phyloP scores from a whole-genome alignment of 1,140 invertebrate species.

The Drosophila saltans region DNA sequence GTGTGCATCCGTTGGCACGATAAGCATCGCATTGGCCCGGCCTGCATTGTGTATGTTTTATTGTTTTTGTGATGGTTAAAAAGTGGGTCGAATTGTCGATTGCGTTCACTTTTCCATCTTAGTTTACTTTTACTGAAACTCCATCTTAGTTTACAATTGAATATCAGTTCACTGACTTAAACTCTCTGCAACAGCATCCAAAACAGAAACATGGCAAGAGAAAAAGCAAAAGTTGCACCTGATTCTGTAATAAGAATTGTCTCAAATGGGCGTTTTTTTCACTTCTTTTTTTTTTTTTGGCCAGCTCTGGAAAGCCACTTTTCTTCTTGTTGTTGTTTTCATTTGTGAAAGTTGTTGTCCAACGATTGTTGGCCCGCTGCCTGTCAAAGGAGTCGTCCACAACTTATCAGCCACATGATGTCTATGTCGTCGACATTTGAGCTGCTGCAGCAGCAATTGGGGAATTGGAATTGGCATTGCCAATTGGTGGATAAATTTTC shows the following conservation, averaged over 20 bases:
- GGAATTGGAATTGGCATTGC: slow-evolving; percentile 36
- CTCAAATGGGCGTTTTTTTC: slow-evolving; percentile 3
- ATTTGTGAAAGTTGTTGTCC: slow-evolving; percentile 75
- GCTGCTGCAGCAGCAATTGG: slow-evolving; percentile 17
- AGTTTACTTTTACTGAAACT: slow-evolving; percentile 75
- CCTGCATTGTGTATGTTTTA: slow-evolving; percentile 22
- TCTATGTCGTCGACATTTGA: slow-evolving; percentile 27
- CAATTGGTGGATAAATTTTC: slow-evolving; percentile 34
- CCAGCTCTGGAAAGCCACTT: slow-evolving; percentile 20
- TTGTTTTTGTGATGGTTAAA: slow-evolving; percentile 34
- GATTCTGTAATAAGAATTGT: slow-evolving; percentile 78
- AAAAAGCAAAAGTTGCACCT: slow-evolving; percentile 74
- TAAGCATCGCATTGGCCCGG: slow-evolving; percentile 14
- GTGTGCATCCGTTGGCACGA: slow-evolving; percentile 12
- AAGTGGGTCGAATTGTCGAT: slow-evolving; percentile 66
- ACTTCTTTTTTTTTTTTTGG: background rate
- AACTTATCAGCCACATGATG: slow-evolving; percentile 71
- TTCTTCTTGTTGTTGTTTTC: slow-evolving; percentile 67
- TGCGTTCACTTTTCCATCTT: slow-evolving; percentile 73
- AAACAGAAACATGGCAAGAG: slow-evolving; percentile 22
- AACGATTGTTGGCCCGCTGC: slow-evolving; percentile 36
- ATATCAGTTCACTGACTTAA: slow-evolving; percentile 67
- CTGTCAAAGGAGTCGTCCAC: slow-evolving; percentile 59
- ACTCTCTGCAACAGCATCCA: slow-evolving; percentile 16
- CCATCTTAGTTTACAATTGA: slow-evolving; percentile 49